Evolutionary conservation across 1,140 invertebrate genomes (phyloP).

Genomic region (Trypoxylus dichotomus): DNA sequence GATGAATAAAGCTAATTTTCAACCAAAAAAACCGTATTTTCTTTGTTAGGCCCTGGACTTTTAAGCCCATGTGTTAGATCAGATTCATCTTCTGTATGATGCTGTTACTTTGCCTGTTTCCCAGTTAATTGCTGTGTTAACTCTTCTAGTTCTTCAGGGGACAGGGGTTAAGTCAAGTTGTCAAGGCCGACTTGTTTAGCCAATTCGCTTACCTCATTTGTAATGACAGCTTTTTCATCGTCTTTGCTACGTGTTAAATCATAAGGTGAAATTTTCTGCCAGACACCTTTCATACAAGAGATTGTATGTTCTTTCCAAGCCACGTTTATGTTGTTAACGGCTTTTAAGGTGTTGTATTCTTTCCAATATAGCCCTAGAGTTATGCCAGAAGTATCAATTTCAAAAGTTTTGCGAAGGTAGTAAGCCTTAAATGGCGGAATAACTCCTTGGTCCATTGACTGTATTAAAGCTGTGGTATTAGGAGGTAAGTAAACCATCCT

Average conservation of each 20-base stretch:
- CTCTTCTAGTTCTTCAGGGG: no score
- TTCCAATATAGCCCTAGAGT: neutral
- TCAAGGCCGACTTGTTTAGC: no score
- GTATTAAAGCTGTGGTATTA: constrained; percentile 52
- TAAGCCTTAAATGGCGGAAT: constrained; percentile 47
- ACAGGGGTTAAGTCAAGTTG: no score
- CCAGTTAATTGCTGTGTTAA: no score
- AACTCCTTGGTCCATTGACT: constrained; percentile 53
- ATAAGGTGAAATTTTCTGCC: neutral
- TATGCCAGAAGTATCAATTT: neutral
- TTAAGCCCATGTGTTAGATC: no score
- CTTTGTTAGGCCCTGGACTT: no score
- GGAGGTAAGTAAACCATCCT: constrained; percentile 47
- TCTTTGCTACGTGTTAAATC: neutral
- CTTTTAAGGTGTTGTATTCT: neutral
- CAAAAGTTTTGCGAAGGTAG: constrained; percentile 34
- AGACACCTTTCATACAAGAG: constrained; percentile 14
- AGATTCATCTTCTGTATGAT: neutral
- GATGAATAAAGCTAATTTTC: no score
- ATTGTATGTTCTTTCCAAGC: neutral
- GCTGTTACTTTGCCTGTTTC: no score
- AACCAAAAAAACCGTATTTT: no score
- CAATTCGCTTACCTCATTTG: no score
- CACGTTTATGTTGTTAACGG: no score
- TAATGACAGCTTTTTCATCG: no score